Evolutionary conservation across 2,113 vertebrate species (phyloP), one percentile per base, ranked within the genome.

Genomic region (Oncorhynchus clarkii): DNA sequence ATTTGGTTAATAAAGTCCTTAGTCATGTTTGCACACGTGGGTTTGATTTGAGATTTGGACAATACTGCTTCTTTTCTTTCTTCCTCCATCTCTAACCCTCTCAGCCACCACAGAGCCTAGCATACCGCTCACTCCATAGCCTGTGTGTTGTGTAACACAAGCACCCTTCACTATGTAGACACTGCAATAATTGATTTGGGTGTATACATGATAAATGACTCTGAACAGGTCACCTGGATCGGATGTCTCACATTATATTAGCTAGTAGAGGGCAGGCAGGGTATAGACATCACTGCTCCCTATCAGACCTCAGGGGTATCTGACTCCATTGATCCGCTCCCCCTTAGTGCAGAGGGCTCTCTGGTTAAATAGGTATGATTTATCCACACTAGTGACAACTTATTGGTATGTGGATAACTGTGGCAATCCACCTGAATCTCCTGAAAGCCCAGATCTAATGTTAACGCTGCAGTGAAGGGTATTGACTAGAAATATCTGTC

Each of bases 1-100:
- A 94, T 95, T 93, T 95, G 94, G 92, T 93, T 92, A 94, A 95
- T 94, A 94, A 94, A 93, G 92, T 94, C 92, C 93, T 95, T 93
- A 91, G 92, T 96, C 95, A 95, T 92, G 92, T 96, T 94, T 94
- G 93, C 95, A 95, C 93, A 96, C 88, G 88, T 88, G 92, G 92
- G 93, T 95, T 90, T 84, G 91, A 89, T 93, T 95, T 91, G 84
- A 90, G 87, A 89, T 65, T 79, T 6, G 14, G 8, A 34, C 71
- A 18, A 29, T 9, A 45, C 62, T 64, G 16, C 11, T 22, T 67
- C 29, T 59, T 24, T 12, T 39, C 75, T 59, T 54, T 13, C 48
- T 67, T 22, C 20, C 39, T 45, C 39, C 39, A 45, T 9, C 39
- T 45, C 39, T 11, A 45, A 45, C 39, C n/a, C 59, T 62, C n/a